Evolutionary conservation across 2,113 vertebrate species (phyloP).

Genomic region (Paratilapia polleni): DNA sequence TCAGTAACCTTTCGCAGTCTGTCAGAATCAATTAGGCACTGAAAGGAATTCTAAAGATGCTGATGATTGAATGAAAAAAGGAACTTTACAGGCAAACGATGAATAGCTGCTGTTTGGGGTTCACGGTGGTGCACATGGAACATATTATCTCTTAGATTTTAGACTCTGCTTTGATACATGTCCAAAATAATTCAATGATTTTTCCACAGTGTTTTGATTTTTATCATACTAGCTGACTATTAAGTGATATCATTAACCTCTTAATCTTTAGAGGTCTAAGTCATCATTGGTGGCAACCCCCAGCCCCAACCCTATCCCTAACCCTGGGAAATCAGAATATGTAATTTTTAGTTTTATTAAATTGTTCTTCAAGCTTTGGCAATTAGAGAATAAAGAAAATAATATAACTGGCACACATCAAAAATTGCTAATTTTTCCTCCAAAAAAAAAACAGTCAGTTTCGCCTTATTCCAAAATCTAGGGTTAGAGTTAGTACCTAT

Average conservation of each 20-base stretch:
- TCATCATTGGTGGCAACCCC: background rate
- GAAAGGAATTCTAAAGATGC: constrained; percentile 71
- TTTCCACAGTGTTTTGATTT: constrained; percentile 15
- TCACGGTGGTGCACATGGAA: constrained; percentile 51
- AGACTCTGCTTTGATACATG: constrained; percentile 6
- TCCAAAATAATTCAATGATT: constrained; percentile 7
- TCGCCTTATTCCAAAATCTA: background rate
- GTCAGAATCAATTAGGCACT: constrained; percentile 75
- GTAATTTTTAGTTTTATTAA: no score
- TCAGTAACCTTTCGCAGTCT: constrained; percentile 76
- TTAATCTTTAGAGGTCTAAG: background rate
- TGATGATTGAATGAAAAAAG: constrained; percentile 67
- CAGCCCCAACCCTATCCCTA: background rate
- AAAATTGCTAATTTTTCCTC: no score
- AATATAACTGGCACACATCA: background rate
- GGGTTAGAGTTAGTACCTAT: background rate
- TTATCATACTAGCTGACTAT: background rate
- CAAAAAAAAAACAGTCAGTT: background rate
- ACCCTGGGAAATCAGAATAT: no score
- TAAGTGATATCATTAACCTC: background rate
- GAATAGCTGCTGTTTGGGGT: constrained; percentile 52
- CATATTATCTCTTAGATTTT: constrained; percentile 37
- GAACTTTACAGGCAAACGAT: constrained; percentile 36
- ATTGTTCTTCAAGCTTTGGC: no score
- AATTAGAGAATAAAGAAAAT: background rate